Base-by-base conservation (phyloP, 30 jellyfish, hydroid and myxozoan genomes). In the Chrysaora quinquecirrha region DNA sequence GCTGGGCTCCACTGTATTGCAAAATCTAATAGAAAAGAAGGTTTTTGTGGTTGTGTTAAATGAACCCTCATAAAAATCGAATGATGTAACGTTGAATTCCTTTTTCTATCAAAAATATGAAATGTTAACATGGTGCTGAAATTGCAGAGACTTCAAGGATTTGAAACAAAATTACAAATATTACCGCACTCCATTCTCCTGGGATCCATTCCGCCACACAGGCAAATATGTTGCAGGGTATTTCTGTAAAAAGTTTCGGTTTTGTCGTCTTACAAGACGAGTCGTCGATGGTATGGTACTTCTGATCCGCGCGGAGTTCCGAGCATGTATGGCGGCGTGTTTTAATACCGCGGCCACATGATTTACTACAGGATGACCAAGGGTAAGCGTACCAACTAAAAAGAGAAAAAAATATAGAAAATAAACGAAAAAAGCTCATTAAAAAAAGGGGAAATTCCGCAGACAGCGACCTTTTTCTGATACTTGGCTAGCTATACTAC, bases 281-380 rank as follows among this genome's bases (percentile, higher is more conserved):
- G 62, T 78, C 78, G 1, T 73, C 70, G 1, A 73, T 89, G 9
- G 48, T 31, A 49, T 47, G 71, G 66, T 80, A 79, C 16, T 70
- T 61, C 10, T 48, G 72, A 34, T 35, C 85, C 27, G 73, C 29
- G 38, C 48, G 84, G 20, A 82, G 67, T 50, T 65, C 62, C 4
- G 93, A 77, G 54, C 97, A 90, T 48, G 50, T 72, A n/a, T 69
- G 56, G 21, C 22, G 30, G 14, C 97, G 63, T 3, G 94, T 77
- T 34, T 86, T 68, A 0, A 66, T 67, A 1, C 97, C 97, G 34
- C 25, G 75, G 0, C 97, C 97, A 66, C 97, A 90, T 34, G 96
- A 52, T 63, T 83, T 82, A n/a, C 91, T 54, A 81, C 97, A 90
- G 38, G 72, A 46, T 10, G 86, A 47, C 97, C 97, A 90, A 48